These are phyloP conservation scores for Cebus imitator DNA, from an alignment of 2,113 vertebrate species.

Conservation along the genomic window DNA sequence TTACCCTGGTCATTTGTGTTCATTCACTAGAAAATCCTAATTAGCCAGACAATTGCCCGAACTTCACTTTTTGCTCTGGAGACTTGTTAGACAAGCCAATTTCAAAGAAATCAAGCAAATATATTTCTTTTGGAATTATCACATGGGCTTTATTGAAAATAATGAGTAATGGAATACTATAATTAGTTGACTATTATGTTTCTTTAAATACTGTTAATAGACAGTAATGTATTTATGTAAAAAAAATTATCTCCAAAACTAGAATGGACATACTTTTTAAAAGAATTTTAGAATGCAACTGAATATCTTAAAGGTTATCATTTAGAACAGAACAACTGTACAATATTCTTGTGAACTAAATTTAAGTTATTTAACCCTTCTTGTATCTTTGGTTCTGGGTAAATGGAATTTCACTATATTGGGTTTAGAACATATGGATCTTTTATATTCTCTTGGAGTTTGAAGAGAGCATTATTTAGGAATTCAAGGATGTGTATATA, in stretches of 20 bases:
- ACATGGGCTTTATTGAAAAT: background rate
- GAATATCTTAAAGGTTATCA: background rate
- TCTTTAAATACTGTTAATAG: background rate
- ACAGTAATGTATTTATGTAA: background rate
- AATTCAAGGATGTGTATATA: background rate
- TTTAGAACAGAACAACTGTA: background rate
- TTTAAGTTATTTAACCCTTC: background rate
- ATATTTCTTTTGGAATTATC: background rate
- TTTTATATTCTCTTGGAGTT: background rate
- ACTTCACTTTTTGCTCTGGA: background rate
- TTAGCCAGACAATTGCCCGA: background rate
- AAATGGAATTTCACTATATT: background rate
- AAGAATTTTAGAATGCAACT: background rate
- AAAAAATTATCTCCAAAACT: background rate
- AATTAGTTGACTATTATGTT: background rate
- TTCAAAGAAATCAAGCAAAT: background rate
- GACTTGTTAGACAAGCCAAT: background rate
- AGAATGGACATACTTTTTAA: background rate
- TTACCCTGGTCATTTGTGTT: background rate
- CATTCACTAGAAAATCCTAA: background rate
- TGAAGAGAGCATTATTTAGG: background rate
- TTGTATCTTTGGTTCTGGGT: background rate
- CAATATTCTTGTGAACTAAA: background rate
- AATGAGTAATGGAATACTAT: background rate
- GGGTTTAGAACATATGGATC: background rate